Evolutionary conservation across 37 sponge, comb jelly and placozoan species (phyloP), one percentile per base, ranked within the genome.

Genomic region (Chondrilla cf. caribensis): DNA sequence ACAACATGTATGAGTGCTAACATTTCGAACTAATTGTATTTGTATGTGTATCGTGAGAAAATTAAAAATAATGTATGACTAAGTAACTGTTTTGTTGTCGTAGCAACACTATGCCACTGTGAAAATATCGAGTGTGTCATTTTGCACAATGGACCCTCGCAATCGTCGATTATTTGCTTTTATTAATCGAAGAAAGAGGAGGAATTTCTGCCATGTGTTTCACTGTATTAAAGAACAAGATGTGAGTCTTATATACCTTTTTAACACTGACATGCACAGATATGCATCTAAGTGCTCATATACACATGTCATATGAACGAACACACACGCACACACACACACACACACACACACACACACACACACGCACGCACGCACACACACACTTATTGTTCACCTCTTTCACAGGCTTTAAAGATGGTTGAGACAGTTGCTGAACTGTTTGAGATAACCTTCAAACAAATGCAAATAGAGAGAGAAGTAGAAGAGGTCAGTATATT

Each of bases 151-250:
- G 66, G 95, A 94, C 58, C 91, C 91, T 4, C 88, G 90, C 58
- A 90, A 90, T 75, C 77, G 81, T 60, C 85, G 88, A 78, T 33
- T 94, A 32, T 94, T 94, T 86, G 95, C 95, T 44, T 94, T 94
- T 57, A 94, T 94, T 9, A 94, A 94, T 60, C 83, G 87, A 11
- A 90, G 88, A 58, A 90, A 86, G 75, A 88, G 73, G 58, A 83
- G 89, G 43, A 94, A 88, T 38, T 94, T 94, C 81, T 94, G 95
- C 57, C 95, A 94, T 62, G 95, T 94, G 17, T 94, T 94, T 79
- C 95, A 94, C 55, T 86, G 89, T 81, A 18, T 73, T 22, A 86
- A 84, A 59, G 95, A 94, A 84, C 85, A 80, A 35, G 91, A 94
- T 81, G 93, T 92, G 71, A 59, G 88, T 55, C 19, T 28, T n/a